These are phyloP conservation scores for Myotis planiceps DNA, from an alignment of 2,797 vertebrate species.

Conservation along the genomic window DNA sequence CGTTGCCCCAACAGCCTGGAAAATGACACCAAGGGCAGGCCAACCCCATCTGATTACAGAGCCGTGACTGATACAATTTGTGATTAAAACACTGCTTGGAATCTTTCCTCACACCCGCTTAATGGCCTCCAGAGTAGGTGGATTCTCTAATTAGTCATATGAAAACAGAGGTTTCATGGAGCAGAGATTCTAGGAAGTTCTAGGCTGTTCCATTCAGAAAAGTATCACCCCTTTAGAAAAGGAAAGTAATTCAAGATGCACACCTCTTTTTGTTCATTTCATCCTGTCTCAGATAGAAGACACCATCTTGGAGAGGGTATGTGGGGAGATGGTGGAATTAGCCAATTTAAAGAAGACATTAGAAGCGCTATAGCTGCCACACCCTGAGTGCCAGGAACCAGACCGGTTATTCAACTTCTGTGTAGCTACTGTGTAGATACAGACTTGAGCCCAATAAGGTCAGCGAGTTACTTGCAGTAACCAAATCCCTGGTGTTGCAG, in stretches of 20 bases:
- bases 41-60: slow-evolving; percentile 11
- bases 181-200: not conserved
- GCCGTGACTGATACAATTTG: not conserved
- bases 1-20: not conserved
- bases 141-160: slow-evolving; percentile 55
- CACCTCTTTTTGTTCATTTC: not conserved
- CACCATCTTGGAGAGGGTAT: not conserved
- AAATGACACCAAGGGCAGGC: not conserved
- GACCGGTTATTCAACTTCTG: slow-evolving; percentile 65
- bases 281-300: accelerated
- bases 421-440: slow-evolving; percentile 19
- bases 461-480: slow-evolving; percentile 54
- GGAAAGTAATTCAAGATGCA: not conserved
- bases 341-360: slow-evolving; percentile 5
- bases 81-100: slow-evolving; percentile 34
- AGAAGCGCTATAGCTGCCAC: slow-evolving; percentile 27
- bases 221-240: not conserved
- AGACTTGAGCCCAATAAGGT: slow-evolving; percentile 25
- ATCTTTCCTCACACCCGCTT: not conserved
- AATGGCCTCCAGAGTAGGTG: slow-evolving; percentile 37
- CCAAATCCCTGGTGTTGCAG: not conserved
- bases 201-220: not conserved
- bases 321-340: not conserved
- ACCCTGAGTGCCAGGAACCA: slow-evolving; percentile 32
- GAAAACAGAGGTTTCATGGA: slow-evolving; percentile 28